phyloP scores from a whole-genome alignment of 1,140 invertebrate genomes.

The Drosophila subobscura region DNA sequence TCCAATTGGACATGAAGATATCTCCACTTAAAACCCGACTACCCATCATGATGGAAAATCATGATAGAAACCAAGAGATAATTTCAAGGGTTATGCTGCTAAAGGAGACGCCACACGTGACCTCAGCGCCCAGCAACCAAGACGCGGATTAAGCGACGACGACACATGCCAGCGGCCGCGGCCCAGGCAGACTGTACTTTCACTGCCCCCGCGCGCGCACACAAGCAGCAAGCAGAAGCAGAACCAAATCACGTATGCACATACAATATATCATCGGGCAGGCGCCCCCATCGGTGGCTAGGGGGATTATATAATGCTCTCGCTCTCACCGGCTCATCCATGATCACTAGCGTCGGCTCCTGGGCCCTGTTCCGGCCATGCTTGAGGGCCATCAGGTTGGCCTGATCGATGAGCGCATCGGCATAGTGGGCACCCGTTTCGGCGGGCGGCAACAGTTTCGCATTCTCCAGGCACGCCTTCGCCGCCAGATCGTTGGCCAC shows the following conservation, averaged over 20 bases:
- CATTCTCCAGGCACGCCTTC: slow-evolving; percentile 84
- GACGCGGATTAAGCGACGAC: no score
- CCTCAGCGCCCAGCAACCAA: no score
- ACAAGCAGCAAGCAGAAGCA: slow-evolving; percentile 20
- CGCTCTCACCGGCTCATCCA: slow-evolving; percentile 78
- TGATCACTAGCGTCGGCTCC: slow-evolving; percentile 54
- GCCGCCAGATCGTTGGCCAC: slow-evolving; percentile 89
- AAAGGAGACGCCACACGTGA: no score
- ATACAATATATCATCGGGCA: not conserved
- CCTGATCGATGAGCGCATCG: slow-evolving; percentile 58
- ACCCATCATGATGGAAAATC: no score
- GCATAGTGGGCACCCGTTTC: slow-evolving; percentile 65
- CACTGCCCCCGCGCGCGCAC: slow-evolving; percentile 40
- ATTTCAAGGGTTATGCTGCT: no score
- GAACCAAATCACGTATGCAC: slow-evolving; percentile 12
- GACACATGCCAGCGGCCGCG: not conserved
- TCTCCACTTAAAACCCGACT: no score
- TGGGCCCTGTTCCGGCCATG: slow-evolving; percentile 39
- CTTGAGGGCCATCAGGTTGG: slow-evolving; percentile 43
- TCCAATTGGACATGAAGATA: slow-evolving; percentile 24
- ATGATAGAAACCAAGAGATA: no score
- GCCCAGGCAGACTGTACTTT: slow-evolving; percentile 75
- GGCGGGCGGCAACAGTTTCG: slow-evolving; percentile 81
- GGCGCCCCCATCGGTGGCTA: slow-evolving; percentile 6
- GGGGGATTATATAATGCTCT: slow-evolving; percentile 61